Conservation (phyloP, 2,797 vertebrate species). For the Pangasius krempfi region DNA sequence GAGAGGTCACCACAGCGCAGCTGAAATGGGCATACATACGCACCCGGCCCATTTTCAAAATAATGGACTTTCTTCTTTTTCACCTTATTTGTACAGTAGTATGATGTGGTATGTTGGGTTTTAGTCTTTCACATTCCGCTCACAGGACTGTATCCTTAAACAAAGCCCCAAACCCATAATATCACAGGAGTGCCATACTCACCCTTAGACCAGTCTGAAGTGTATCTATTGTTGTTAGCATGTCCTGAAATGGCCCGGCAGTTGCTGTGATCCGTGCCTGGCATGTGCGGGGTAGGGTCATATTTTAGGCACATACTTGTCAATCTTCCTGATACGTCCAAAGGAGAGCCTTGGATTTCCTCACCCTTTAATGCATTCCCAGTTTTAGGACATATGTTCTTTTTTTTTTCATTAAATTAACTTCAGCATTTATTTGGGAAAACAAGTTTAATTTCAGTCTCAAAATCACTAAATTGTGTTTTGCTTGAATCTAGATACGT, state of each 20-base stretch:
- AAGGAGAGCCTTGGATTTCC: background rate
- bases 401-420: background rate
- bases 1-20: background rate
- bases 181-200: background rate
- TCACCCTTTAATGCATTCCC: background rate
- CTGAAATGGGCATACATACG: background rate
- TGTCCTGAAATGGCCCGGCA: constrained; percentile 26
- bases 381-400: background rate
- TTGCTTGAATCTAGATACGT: background rate
- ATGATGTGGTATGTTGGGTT: background rate
- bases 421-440: background rate
- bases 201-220: background rate
- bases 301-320: constrained; percentile 11
- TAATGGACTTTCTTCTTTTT: background rate
- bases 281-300: constrained; percentile 47
- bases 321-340: background rate
- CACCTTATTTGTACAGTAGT: background rate
- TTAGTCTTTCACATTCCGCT: background rate
- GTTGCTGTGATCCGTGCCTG: constrained; percentile 42
- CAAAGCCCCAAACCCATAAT: background rate
- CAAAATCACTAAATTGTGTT: background rate
- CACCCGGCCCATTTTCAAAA: background rate
- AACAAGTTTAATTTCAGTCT: background rate
- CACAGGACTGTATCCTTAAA: background rate
- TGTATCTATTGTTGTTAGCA: background rate